Conservation (phyloP, 53 echinoderm and acorn worm genomes). For the Zoroaster sp. region DNA sequence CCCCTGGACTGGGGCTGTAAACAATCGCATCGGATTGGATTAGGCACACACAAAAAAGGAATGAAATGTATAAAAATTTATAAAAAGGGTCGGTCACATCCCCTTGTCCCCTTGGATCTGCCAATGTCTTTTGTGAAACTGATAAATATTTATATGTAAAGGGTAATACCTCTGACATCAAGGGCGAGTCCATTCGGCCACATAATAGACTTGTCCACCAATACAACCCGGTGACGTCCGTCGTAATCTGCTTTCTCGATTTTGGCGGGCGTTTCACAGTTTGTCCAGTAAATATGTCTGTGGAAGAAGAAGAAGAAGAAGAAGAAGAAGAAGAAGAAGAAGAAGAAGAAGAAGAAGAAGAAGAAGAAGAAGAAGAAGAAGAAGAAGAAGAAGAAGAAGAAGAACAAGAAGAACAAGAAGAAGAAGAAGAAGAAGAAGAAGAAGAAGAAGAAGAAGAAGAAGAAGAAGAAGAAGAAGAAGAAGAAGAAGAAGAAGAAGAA, state of each 20-base stretch:
- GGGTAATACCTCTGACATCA: slow-evolving; percentile 5
- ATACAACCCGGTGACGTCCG: background rate
- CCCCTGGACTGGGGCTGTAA: too few relatives aligned
- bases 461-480: background rate
- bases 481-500: background rate
- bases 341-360: background rate
- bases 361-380: background rate
- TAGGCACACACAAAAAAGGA: too few relatives aligned
- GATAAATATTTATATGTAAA: background rate
- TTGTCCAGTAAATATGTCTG: slow-evolving; percentile 43
- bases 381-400: background rate
- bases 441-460: background rate
- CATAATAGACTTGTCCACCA: background rate
- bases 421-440: background rate
- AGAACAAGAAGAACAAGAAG: background rate
- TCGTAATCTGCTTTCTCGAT: slow-evolving; percentile 15
- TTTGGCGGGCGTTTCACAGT: background rate
- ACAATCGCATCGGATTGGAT: too few relatives aligned
- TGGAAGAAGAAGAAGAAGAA: background rate
- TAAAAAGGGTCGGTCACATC: background rate
- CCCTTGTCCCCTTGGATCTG: background rate
- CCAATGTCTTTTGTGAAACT: background rate
- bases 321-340: background rate
- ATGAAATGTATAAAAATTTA: too few relatives aligned
- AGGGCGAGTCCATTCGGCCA: slow-evolving; percentile 46